Evolutionary conservation across 2,888 invertebrate species (phyloP).

Genomic region (Sarcophaga carnaria): DNA sequence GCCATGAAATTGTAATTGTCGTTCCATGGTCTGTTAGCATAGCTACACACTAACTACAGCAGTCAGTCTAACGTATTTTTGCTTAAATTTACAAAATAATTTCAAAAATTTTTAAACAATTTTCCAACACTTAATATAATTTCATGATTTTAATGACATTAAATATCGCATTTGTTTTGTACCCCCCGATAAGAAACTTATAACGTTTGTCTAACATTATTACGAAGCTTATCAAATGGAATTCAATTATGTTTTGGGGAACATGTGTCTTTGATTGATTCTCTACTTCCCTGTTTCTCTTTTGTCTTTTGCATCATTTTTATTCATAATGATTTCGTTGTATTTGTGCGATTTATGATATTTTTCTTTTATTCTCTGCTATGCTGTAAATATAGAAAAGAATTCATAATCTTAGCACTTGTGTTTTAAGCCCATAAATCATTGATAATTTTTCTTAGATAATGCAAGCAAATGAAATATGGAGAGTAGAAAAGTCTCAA

Average conservation of each 20-base stretch:
- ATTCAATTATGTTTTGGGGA: conserved; percentile 18
- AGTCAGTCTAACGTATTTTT: neutral
- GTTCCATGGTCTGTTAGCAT: neutral
- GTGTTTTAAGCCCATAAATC: conserved; percentile 59
- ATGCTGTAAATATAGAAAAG: neutral
- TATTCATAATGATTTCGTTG: neutral
- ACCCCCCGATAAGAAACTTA: neutral
- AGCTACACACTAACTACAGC: neutral
- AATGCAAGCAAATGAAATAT: conserved; percentile 27
- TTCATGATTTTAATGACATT: no score
- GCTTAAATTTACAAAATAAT: neutral
- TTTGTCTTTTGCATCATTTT: neutral
- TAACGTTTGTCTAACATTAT: neutral
- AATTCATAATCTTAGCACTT: conserved; percentile 40
- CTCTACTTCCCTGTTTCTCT: neutral
- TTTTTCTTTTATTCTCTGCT: neutral
- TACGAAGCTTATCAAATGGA: neutral
- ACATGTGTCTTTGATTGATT: conserved; percentile 63
- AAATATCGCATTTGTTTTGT: neutral
- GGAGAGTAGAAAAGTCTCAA: conserved; percentile 23
- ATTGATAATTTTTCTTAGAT: conserved; percentile 50
- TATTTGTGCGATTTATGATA: neutral
- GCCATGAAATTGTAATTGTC: conserved; percentile 65
- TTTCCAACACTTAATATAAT: no score
- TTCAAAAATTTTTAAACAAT: neutral